Base-by-base conservation (phyloP, 2,888 invertebrate species). In the Argyra leucocephala region DNA sequence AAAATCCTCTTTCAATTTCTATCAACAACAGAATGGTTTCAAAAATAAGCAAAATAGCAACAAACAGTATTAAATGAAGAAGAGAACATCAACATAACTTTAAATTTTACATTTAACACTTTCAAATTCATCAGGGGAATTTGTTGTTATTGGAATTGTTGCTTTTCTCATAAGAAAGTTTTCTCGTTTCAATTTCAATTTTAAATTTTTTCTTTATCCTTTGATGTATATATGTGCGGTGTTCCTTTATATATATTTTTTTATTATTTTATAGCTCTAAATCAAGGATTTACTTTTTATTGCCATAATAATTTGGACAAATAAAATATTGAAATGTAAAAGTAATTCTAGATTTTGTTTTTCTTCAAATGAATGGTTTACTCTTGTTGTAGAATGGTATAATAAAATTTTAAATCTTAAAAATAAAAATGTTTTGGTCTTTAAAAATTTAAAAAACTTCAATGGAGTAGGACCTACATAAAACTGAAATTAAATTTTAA, bases 261-360 rank as follows among this genome's bases (percentile, higher is more conserved):
- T 31, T 31, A 7, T 31, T 7, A 31, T 7, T 31, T 31, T 48
- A 48, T 18, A 48, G n/a, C 18, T 48, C 18, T 48, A 48, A 48
- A 48, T 48, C 48, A 48, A 48, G 48, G 48, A 48, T 48, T 48
- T 48, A 5, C 48, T 18, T 48, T 48, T 48, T 48, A 48, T 48
- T 48, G 48, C 48, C n/a, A 48, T 48, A 48, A 48, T 48, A 48
- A 48, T 48, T 48, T 48, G 48, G 48, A 18, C n/a, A 48, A 48
- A 48, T 48, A 48, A 48, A 48, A 48, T 48, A 37, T 9, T 9
- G 37, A 37, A 6, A 15, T 37, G 10, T 37, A 15, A 37, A 48
- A 48, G 12, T 48, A 18, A 48, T 48, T 5, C 48, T 48, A 18
- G n/a, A 48, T 12, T 48, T 12, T 48, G 12, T n/a, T 48, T 48